A percentile compares a stretch with the other conserved stretches of the same genome.
phyloP scores from a whole-genome alignment of 2,797 vertebrate genomes.

The Rhynchotus rufescens region DNA sequence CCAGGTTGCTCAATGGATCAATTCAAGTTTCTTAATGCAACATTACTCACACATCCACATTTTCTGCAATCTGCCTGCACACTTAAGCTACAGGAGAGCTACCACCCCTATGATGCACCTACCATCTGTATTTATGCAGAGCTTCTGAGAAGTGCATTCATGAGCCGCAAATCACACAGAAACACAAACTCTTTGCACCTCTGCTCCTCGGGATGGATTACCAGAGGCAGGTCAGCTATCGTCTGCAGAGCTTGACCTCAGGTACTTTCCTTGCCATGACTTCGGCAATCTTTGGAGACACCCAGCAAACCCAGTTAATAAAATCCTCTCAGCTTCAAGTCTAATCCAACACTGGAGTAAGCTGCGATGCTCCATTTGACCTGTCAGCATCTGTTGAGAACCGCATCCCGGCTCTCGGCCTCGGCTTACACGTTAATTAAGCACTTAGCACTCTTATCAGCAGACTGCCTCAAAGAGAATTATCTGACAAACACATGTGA shows the following conservation, averaged over 20 bases:
- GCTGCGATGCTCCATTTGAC: neutral
- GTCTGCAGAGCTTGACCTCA: rapidly evolving
- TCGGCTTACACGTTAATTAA: neutral
- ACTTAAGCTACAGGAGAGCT: conserved; percentile 6
- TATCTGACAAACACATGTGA: rapidly evolving
- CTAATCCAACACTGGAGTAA: neutral
- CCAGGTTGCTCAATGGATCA: neutral
- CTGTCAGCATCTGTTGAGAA: neutral
- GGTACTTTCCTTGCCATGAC: neutral
- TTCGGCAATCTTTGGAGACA: neutral
- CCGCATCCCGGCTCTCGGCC: rapidly evolving
- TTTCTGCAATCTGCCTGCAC: neutral
- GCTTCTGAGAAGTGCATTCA: neutral
- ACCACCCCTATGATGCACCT: neutral
- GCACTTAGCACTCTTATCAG: rapidly evolving
- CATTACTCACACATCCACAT: neutral
- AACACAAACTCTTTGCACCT: neutral
- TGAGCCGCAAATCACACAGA: neutral
- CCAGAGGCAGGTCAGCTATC: neutral
- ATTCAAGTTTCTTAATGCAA: neutral
- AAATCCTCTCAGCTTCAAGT: neutral
- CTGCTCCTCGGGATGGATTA: neutral
- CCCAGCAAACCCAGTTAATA: neutral
- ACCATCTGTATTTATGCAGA: neutral
- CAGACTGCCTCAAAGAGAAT: rapidly evolving